These are phyloP conservation scores for Oreohelix idahoensis DNA, from an alignment of 1,140 invertebrate species.

Conservation along the genomic window DNA sequence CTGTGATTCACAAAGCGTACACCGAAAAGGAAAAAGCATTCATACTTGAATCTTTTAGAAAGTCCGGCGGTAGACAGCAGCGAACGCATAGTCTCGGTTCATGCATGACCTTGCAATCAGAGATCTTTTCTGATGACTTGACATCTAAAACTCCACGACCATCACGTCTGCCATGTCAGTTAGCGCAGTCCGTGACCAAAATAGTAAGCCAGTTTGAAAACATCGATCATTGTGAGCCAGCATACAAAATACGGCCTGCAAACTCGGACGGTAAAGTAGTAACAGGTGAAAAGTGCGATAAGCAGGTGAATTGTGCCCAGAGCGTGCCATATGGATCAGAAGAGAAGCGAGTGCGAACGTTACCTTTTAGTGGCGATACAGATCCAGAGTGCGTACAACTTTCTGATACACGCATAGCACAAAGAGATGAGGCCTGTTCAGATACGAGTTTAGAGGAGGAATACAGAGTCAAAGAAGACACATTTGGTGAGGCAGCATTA, in stretches of 20 bases:
- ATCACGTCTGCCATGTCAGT: background rate
- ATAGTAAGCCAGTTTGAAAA: constrained; percentile 10
- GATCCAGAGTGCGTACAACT: background rate
- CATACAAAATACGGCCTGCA: background rate
- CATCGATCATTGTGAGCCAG: background rate
- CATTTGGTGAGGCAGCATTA: background rate
- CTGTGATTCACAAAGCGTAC: constrained; percentile 22
- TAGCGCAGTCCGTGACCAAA: background rate
- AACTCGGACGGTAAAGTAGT: background rate
- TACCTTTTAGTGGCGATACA: background rate
- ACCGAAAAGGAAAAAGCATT: constrained; percentile 26
- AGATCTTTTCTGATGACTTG: background rate
- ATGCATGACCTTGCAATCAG: background rate
- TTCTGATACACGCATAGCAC: background rate
- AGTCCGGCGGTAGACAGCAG: background rate
- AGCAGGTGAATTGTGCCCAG: background rate
- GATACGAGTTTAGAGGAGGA: background rate
- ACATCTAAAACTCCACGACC: background rate
- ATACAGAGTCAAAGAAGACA: background rate
- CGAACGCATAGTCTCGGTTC: background rate
- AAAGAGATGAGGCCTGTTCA: background rate
- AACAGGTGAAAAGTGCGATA: background rate
- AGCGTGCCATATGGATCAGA: background rate
- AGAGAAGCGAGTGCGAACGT: background rate
- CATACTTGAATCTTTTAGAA: background rate